Percentiles rank a stretch among this genome's conserved stretches.
Evolutionary conservation across 2,113 vertebrate genomes (phyloP).

Genomic region (Macrotus californicus): DNA sequence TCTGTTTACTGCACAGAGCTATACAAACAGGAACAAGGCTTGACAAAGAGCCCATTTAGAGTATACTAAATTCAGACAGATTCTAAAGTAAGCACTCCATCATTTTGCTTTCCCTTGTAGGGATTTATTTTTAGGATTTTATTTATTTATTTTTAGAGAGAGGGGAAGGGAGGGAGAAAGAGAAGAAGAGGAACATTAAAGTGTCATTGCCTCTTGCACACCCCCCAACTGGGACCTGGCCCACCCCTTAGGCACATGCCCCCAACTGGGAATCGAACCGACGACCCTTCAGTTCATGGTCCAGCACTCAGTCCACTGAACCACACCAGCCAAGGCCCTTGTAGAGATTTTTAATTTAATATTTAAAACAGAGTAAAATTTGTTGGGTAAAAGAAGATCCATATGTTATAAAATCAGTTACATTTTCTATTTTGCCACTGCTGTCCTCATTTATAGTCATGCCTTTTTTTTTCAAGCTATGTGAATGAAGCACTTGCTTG

Average conservation of each 20-base stretch:
- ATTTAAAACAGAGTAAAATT: constrained; percentile 18
- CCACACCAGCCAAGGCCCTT: neutral
- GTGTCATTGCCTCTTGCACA: too few species aligned
- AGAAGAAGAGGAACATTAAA: too few species aligned
- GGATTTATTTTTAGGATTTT: neutral
- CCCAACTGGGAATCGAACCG: too few species aligned
- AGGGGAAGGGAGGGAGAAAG: too few species aligned
- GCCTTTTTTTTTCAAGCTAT: neutral
- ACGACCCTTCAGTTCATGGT: too few species aligned
- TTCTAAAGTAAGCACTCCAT: neutral
- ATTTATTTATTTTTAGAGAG: too few species aligned
- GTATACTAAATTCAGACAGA: neutral
- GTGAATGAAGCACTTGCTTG: neutral
- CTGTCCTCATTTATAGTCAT: neutral
- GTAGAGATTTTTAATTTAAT: constrained; percentile 30
- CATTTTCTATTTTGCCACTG: neutral
- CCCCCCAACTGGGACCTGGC: too few species aligned
- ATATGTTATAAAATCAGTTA: neutral
- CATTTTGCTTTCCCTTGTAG: neutral
- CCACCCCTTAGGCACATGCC: too few species aligned
- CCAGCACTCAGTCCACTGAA: too few species aligned
- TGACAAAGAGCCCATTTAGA: constrained; percentile 17
- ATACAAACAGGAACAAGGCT: neutral
- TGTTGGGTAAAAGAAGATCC: neutral
- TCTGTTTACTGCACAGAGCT: neutral